Conservation (phyloP, 2,888 invertebrate genomes). For the Melipona beecheii region DNA sequence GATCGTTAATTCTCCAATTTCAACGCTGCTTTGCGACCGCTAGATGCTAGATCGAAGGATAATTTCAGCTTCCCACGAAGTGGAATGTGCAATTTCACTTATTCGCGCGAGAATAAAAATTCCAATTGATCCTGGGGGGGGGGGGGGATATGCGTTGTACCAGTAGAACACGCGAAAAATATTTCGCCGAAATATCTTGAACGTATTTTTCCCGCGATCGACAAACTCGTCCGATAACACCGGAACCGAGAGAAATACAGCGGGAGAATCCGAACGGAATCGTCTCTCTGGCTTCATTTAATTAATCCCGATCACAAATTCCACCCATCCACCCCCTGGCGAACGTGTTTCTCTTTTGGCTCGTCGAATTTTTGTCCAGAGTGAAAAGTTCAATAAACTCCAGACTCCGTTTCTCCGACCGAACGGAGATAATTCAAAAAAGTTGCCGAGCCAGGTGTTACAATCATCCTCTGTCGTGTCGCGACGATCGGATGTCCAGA, state of each 20-base stretch:
- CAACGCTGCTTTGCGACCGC: too few species aligned
- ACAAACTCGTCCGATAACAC: neutral
- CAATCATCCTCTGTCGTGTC: neutral
- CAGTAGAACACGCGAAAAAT: neutral
- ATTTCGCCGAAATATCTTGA: neutral
- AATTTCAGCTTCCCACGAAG: too few species aligned
- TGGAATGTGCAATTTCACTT: too few species aligned
- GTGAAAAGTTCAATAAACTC: constrained; percentile 20
- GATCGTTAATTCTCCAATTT: neutral
- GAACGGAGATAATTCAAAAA: constrained; percentile 30
- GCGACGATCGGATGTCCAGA: constrained; percentile 32
- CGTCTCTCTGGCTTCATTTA: neutral
- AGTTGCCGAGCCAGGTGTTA: neutral
- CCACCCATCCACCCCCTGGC: neutral
- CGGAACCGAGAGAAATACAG: neutral
- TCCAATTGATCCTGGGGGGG: too few species aligned
- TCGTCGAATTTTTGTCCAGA: constrained; percentile 1
- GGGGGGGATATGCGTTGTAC: too few species aligned
- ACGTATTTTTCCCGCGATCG: neutral
- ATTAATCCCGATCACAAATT: neutral
- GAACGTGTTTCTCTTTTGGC: neutral
- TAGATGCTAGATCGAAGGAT: too few species aligned
- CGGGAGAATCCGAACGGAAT: neutral
- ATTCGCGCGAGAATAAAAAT: too few species aligned
- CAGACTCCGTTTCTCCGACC: too few species aligned